Base-by-base conservation (phyloP, 2,113 vertebrate species). In the Pterophyllum scalare region DNA sequence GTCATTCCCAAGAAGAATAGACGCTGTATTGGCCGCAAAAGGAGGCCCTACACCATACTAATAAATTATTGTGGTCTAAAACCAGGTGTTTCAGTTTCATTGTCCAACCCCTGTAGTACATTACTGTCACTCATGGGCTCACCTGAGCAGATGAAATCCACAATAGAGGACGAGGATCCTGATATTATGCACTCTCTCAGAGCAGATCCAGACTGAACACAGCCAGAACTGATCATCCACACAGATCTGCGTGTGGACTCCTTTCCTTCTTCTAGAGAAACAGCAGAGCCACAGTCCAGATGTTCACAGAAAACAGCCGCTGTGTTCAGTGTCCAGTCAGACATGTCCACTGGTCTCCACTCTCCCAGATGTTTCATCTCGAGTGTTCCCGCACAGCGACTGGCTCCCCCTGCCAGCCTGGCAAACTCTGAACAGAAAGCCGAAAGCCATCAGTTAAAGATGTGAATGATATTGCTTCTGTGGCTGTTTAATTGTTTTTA, bases 211-310 rank as follows among this genome's bases (percentile, higher is more conserved):
- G 58, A 43, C 3, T 20, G 24, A 57, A 62, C 19, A 64, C 82
- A 79, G 40, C 40, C 65, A 79, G 28, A 14, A 0, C 2, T 13
- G 19, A 84, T 62, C 58, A 2, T 1, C 77, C 82, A 84, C 9
- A 52, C 15, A 33, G 22, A 7, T 54, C 31, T 58, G 4, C 4
- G 0, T 20, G 74, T 38, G 15, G 26, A 22, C 6, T n/a, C 13
- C 6, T 40, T 2, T 49, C 19, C 22, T 3, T 38, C 20, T 33
- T 4, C 11, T n/a, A 10, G 9, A 20, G 58, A 67, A 75, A 59
- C 58, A 79, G 46, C 65, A 33, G 82, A 57, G 17, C 83, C 59
- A 59, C 83, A 75, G 11, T 62, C 20, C 46, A 85, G 22, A 5
- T 75, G 24, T 58, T 54, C 56, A 33, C 77, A 84, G n/a, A 58